These are phyloP conservation scores for Drosophila sucinea DNA, from an alignment of 1,140 invertebrate species.

Conservation along the genomic window DNA sequence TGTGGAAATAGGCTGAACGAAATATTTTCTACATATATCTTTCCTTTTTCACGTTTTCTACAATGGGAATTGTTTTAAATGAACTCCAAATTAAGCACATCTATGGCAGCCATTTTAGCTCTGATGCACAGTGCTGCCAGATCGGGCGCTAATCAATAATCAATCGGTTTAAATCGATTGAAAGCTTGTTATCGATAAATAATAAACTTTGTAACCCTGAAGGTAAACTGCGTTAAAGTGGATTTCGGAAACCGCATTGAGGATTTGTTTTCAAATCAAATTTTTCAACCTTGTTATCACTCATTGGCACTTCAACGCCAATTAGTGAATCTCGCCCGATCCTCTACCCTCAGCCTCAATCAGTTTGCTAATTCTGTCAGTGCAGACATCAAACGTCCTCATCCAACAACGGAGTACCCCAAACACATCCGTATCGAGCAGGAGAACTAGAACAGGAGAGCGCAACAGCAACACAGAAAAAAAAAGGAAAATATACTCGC, in stretches of 20 bases:
- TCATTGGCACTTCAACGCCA: constrained; percentile 51
- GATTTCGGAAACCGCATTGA: not conserved
- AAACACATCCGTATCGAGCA: constrained; percentile 30
- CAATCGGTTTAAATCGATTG: no score
- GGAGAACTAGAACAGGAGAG: constrained; percentile 4
- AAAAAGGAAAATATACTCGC: constrained; percentile 23
- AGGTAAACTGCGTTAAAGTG: no score
- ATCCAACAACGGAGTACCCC: constrained; percentile 30
- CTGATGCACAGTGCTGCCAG: no score
- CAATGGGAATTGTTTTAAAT: no score
- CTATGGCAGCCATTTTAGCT: no score
- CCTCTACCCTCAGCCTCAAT: constrained; percentile 14
- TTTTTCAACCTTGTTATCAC: constrained; percentile 9
- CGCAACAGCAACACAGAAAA: constrained; percentile 23
- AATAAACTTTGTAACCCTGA: no score
- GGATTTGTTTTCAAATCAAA: constrained; percentile 24
- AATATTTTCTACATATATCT: no score
- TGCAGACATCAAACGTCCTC: constrained; percentile 67
- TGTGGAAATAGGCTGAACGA: no score
- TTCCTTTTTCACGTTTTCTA: no score
- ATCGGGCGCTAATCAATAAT: no score
- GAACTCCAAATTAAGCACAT: no score
- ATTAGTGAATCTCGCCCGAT: constrained; percentile 54
- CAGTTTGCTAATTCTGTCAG: constrained; percentile 73
- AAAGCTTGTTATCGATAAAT: not conserved